A percentile compares a stretch with the other conserved stretches of the same genome.
Evolutionary conservation across 2,113 vertebrate species (phyloP).

Genomic region (Pterocles burchelli): DNA sequence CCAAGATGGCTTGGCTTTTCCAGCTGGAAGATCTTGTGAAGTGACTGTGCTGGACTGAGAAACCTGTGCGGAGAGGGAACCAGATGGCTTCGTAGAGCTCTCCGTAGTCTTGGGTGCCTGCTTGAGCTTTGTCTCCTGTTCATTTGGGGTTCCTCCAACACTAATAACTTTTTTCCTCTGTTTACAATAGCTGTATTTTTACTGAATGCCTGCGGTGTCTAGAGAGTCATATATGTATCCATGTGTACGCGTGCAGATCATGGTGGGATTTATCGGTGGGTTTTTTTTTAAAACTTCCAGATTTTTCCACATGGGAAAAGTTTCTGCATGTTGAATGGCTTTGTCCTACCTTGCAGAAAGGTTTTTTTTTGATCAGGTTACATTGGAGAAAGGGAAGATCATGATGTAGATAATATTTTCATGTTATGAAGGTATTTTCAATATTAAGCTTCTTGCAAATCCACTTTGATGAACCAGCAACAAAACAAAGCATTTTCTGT

Average conservation of each 20-base stretch:
- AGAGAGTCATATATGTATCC: not conserved
- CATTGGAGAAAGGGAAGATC: not conserved
- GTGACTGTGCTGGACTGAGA: not conserved
- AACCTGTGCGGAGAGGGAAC: not conserved
- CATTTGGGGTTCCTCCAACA: not conserved
- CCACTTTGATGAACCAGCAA: not conserved
- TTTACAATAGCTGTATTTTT: not conserved
- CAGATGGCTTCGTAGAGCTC: not conserved
- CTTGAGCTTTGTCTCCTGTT: not conserved
- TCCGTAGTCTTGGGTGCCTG: not conserved
- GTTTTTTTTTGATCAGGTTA: not conserved
- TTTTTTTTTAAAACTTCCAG: not conserved
- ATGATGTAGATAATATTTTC: not conserved
- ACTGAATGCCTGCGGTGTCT: not conserved
- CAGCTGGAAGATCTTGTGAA: not conserved
- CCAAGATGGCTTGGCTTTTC: not conserved
- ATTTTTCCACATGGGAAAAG: not conserved
- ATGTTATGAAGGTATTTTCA: not conserved
- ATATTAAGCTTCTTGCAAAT: not conserved
- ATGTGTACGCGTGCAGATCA: not conserved
- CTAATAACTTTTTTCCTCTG: not conserved
- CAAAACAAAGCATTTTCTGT: not conserved
- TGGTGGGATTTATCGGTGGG: not conserved
- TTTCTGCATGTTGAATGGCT: not conserved
- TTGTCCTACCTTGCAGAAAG: not conserved